Conservation (phyloP, 2,113 vertebrate genomes). For the Gymnobelideus leadbeateri region DNA sequence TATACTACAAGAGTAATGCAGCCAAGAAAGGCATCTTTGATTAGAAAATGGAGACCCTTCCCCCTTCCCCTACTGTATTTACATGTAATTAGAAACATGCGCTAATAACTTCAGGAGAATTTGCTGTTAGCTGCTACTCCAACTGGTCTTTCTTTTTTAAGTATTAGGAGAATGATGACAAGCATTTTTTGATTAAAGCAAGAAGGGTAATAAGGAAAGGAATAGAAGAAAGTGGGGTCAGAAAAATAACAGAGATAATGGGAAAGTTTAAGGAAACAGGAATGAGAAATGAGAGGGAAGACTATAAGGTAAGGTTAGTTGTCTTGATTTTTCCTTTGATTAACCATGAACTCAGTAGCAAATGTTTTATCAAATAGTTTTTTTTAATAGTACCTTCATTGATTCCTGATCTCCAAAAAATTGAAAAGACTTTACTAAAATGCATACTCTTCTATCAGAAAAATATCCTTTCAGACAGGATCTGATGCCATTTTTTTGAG, state of each 20-base stretch:
- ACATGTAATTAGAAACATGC: neutral
- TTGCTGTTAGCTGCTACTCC: neutral
- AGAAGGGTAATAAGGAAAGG: neutral
- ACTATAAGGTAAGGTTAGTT: neutral
- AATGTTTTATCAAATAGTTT: neutral
- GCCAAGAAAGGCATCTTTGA: neutral
- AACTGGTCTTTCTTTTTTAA: constrained; percentile 22
- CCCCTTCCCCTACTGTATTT: neutral
- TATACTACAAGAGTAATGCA: neutral
- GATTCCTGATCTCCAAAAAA: neutral
- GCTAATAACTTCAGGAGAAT: neutral
- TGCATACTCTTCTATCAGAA: neutral
- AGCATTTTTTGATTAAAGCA: constrained; percentile 18
- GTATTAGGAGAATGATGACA: neutral
- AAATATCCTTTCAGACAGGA: constrained; percentile 18
- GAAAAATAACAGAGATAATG: neutral
- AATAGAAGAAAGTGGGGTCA: neutral
- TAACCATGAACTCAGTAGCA: neutral
- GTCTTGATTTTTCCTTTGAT: neutral
- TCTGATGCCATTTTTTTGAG: neutral
- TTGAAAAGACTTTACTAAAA: constrained; percentile 3
- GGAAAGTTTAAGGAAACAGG: neutral
- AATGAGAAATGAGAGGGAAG: constrained; percentile 17
- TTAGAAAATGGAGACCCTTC: constrained; percentile 3
- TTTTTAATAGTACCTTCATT: neutral